Conservation (phyloP, 2,797 vertebrate genomes). For the Gobio occitaniae region DNA sequence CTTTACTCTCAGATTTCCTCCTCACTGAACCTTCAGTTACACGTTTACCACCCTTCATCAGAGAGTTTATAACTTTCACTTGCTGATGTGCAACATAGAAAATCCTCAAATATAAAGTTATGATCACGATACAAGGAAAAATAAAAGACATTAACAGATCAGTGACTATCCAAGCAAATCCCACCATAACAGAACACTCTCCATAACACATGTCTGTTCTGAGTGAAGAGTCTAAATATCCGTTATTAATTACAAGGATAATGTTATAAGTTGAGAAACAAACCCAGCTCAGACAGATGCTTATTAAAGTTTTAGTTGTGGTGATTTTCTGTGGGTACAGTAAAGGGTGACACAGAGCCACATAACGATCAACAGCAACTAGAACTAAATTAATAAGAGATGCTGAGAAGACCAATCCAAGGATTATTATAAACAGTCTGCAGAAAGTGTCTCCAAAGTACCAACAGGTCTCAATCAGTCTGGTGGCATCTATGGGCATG, state of each 20-base stretch:
- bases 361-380: constrained; percentile 1
- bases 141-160: not conserved
- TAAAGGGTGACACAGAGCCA: constrained; percentile 20
- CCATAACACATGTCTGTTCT: not conserved
- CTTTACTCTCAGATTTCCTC: not conserved
- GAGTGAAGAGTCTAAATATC: not conserved
- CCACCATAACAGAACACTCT: not conserved
- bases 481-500: not conserved
- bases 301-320: not conserved
- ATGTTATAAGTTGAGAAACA: not conserved
- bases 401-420: not conserved
- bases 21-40: not conserved
- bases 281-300: not conserved
- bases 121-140: not conserved
- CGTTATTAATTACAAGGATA: not conserved
- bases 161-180: not conserved
- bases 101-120: constrained; percentile 25
- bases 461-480: not conserved
- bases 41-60: not conserved
- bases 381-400: not conserved
- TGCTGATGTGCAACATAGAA: not conserved
- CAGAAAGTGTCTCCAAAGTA: constrained; percentile 9
- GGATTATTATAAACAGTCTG: not conserved
- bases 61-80: constrained; percentile 16
- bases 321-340: constrained; percentile 26